Percentiles rank a stretch among this genome's conserved stretches.
Evolutionary conservation across 2,888 invertebrate species (phyloP).

Genomic region (Agrochola lota): DNA sequence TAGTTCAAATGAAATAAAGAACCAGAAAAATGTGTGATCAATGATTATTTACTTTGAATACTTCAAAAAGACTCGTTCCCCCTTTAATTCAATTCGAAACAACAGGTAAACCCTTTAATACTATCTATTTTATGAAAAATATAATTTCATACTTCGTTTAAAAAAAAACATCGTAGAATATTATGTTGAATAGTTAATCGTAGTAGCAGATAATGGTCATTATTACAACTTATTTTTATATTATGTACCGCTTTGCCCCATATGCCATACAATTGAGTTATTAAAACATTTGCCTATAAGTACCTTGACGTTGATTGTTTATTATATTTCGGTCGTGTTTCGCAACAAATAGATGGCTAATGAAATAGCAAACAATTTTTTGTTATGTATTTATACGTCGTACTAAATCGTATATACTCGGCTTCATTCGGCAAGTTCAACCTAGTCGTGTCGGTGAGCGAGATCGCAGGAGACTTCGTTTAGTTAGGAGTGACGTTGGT

Average conservation of each 20-base stretch:
- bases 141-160: background rate
- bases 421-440: constrained; percentile 79
- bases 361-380: constrained; percentile 78
- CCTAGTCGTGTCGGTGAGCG: constrained; percentile 81
- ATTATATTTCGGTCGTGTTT: constrained; percentile 71
- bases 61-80: background rate
- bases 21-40: background rate
- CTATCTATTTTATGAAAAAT: background rate
- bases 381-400: constrained; percentile 75
- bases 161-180: background rate
- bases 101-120: constrained; percentile 1
- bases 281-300: constrained; percentile 43
- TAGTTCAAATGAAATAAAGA: background rate
- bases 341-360: constrained; percentile 77
- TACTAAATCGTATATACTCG: constrained; percentile 81
- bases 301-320: constrained; percentile 58
- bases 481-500: constrained; percentile 80
- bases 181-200: constrained; percentile 4
- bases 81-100: constrained; percentile 3
- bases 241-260: constrained; percentile 16
- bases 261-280: constrained; percentile 36
- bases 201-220: background rate
- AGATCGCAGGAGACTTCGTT: constrained; percentile 81
- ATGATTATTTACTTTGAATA: constrained; percentile 4
- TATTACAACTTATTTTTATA: constrained; percentile 3